Conservation (phyloP, 2,888 invertebrate species). For the Rhyacophila evoluta region DNA sequence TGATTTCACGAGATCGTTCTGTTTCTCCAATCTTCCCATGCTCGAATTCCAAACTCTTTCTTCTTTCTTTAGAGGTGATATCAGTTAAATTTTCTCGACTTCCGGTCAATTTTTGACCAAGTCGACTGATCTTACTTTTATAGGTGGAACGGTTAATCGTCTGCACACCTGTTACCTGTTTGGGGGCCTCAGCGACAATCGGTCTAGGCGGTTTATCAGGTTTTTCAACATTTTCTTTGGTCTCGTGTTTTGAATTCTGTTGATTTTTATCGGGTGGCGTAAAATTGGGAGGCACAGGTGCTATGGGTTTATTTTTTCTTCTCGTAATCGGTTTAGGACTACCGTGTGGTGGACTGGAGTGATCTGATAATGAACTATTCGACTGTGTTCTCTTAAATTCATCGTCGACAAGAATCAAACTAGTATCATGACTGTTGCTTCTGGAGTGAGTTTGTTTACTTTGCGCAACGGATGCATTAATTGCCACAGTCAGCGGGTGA, state of each 20-base stretch:
- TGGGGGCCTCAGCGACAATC: constrained; percentile 65
- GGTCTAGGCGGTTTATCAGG: constrained; percentile 77
- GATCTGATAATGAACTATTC: constrained; percentile 76
- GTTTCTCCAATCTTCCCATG: constrained; percentile 63
- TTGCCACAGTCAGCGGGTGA: constrained; percentile 6
- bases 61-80: constrained; percentile 57
- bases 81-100: constrained; percentile 66
- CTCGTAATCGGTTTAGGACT: constrained; percentile 81
- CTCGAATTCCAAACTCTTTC: constrained; percentile 71
- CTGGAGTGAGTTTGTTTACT: constrained; percentile 64
- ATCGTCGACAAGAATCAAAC: constrained; percentile 66
- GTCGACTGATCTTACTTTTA: constrained; percentile 61
- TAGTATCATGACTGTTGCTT: constrained; percentile 73
- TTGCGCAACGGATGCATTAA: constrained; percentile 33
- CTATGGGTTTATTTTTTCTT: constrained; percentile 81
- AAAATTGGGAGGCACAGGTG: constrained; percentile 77
- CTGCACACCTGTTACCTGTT: constrained; percentile 69
- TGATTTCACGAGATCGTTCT: constrained; percentile 57
- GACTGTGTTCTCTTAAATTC: constrained; percentile 74
- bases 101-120: constrained; percentile 63
- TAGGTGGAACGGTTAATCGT: constrained; percentile 74
- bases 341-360: constrained; percentile 77
- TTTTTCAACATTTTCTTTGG: constrained; percentile 60
- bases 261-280: constrained; percentile 66
- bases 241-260: constrained; percentile 57